Evolutionary conservation across 2,797 vertebrate genomes (phyloP).

Genomic region (Okamejei kenojei): DNA sequence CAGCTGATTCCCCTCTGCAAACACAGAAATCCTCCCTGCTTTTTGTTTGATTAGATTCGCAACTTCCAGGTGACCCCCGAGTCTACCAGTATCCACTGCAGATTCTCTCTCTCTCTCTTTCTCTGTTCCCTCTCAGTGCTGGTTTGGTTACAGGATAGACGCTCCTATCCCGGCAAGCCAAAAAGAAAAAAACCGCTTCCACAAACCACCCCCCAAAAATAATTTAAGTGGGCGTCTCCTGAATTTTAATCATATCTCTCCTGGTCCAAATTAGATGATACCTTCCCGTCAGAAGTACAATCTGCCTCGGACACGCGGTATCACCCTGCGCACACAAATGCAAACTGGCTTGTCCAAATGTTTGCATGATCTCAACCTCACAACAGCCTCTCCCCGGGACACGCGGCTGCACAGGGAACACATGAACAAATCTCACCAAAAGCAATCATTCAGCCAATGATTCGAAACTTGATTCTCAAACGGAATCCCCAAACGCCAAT

Average conservation of each 20-base stretch:
- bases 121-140: conserved; percentile 58
- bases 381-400: not conserved
- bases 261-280: conserved; percentile 52
- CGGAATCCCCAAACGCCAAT: not conserved
- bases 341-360: conserved; percentile 12
- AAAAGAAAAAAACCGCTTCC: conserved; percentile 47
- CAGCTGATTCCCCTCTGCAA: conserved; percentile 66
- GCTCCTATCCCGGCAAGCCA: conserved; percentile 33
- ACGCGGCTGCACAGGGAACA: not conserved
- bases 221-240: not conserved
- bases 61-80: conserved; percentile 82
- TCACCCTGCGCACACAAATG: not conserved
- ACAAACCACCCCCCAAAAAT: not conserved
- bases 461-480: not conserved
- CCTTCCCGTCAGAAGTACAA: conserved; percentile 47
- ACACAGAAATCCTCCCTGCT: conserved; percentile 80
- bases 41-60: conserved; percentile 90
- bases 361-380: not conserved
- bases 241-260: conserved; percentile 41
- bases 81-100: conserved; percentile 78
- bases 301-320: not conserved
- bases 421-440: not conserved
- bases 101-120: not conserved
- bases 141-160: conserved; percentile 50
- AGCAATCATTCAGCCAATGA: not conserved